Evolutionary conservation across 2,888 invertebrate genomes (phyloP), one percentile per base, ranked within the genome.

Genomic region (Lissonota sp.): DNA sequence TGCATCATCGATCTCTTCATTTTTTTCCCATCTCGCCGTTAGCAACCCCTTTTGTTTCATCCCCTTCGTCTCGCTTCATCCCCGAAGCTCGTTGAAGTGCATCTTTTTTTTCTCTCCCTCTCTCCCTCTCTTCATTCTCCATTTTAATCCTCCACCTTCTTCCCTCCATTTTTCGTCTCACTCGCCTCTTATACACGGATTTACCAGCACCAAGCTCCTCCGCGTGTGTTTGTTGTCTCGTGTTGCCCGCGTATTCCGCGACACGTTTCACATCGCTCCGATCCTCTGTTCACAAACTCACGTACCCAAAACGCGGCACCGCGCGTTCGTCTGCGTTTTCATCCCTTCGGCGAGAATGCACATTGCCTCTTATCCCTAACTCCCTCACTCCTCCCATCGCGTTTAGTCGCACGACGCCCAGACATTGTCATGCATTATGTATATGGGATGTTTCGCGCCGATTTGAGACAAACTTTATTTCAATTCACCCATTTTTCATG

Each of bases 41-140:
- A 64, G 72, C 80, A 77, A 80, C 80, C 76, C 72, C 76, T 67
- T 76, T 80, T 72, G 51, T 49, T 42, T n/a, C 64, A 58, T 12
- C 72, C 8, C 51, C 46, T 55, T 49, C 71, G 42, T 64, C 64
- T 39, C 16, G 39, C 26, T 42, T 46, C n/a, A n/a, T n/a, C 53
- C 66, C 55, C 62, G 53, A 53, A 7, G 60, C 67, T 73, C 57
- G 79, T 62, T 63, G 63, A 55, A 73, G 67, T 76, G 63, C 78
- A 74, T 76, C 79, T 62, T 82, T 75, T 74, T 57, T 12, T 1
- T 57, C 53, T 74, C 67, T 12, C 60, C 26, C 69, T 60, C 58
- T 71, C 57, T 14, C 49, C 71, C 40, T 46, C 73, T 62, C 73
- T 16, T 71, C 67, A 53, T 55, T 42, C 72, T 71, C 70, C 62